A percentile compares a stretch with the other conserved stretches of the same genome.
Evolutionary conservation across 2,797 vertebrate genomes (phyloP).

Genomic region (Mus caroli): DNA sequence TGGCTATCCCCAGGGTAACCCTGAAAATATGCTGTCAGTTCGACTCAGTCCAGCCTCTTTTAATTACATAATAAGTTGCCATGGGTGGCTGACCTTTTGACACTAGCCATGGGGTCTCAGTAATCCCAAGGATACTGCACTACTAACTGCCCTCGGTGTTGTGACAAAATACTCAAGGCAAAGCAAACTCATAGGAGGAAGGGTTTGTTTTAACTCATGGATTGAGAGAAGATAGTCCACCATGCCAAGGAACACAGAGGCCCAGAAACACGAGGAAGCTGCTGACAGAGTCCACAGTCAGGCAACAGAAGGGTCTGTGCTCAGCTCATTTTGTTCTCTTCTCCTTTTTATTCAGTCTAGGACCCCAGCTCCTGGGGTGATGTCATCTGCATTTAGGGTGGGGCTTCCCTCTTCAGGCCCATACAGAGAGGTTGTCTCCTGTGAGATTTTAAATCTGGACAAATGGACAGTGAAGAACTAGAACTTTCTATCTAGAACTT

Average conservation of each 20-base stretch:
- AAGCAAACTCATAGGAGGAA: background rate
- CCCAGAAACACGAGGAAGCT: background rate
- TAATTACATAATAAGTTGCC: background rate
- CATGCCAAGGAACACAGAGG: background rate
- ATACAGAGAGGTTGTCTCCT: background rate
- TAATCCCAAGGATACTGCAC: background rate
- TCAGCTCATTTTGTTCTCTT: background rate
- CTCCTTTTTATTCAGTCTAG: no score
- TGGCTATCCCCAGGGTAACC: background rate
- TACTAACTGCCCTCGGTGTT: no score
- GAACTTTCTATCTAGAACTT: background rate
- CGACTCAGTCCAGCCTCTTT: background rate
- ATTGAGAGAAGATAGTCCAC: background rate
- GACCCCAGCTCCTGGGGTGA: background rate
- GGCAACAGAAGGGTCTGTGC: no score
- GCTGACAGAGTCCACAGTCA: background rate
- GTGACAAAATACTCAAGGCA: background rate
- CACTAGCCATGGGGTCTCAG: background rate
- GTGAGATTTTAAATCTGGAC: background rate
- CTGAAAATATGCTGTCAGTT: background rate
- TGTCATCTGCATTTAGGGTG: background rate
- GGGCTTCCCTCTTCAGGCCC: background rate
- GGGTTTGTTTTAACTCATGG: background rate
- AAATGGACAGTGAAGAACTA: background rate
- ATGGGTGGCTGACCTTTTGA: background rate